Percentiles rank a stretch among this genome's conserved stretches.
phyloP scores from a whole-genome alignment of 1,140 invertebrate species.

The Lethrus apterus region DNA sequence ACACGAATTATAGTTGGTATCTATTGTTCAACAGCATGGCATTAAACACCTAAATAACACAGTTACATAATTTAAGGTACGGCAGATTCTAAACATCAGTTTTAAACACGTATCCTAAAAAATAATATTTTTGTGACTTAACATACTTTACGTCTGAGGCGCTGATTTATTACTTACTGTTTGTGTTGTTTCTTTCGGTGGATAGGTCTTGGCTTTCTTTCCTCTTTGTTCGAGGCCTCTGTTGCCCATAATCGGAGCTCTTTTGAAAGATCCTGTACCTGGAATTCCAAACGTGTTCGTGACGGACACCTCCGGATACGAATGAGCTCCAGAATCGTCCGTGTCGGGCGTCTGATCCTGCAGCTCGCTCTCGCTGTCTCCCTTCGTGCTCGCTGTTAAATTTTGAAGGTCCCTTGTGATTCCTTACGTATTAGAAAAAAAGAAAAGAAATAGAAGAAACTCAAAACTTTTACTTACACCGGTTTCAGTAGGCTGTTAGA shows the following conservation, averaged over 20 bases:
- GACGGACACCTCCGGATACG: conserved; percentile 41
- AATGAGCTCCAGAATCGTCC: conserved; percentile 52
- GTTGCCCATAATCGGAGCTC: conserved; percentile 49
- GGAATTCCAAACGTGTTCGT: conserved; percentile 32
- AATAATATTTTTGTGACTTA: no score
- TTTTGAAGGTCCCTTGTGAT: conserved; percentile 46
- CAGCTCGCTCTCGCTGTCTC: conserved; percentile 53
- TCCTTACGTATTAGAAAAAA: no score
- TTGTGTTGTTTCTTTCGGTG: conserved; percentile 41
- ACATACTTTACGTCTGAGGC: no score
- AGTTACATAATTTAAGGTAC: no score
- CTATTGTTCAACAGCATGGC: no score
- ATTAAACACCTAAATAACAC: no score
- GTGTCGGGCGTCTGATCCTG: conserved; percentile 57
- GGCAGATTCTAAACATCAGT: no score
- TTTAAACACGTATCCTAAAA: no score
- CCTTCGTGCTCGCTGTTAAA: conserved; percentile 43
- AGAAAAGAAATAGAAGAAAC: no score
- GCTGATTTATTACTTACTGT: no score
- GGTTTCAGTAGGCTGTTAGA: conserved; percentile 8
- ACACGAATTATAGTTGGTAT: no score
- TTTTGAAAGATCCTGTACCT: conserved; percentile 46
- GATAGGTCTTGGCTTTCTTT: conserved; percentile 52
- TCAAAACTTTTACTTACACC: conserved; percentile 12
- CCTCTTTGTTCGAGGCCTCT: conserved; percentile 44